Evolutionary conservation across 2,113 vertebrate species (phyloP), one percentile per base, ranked within the genome.

Genomic region (Scopus umbretta): DNA sequence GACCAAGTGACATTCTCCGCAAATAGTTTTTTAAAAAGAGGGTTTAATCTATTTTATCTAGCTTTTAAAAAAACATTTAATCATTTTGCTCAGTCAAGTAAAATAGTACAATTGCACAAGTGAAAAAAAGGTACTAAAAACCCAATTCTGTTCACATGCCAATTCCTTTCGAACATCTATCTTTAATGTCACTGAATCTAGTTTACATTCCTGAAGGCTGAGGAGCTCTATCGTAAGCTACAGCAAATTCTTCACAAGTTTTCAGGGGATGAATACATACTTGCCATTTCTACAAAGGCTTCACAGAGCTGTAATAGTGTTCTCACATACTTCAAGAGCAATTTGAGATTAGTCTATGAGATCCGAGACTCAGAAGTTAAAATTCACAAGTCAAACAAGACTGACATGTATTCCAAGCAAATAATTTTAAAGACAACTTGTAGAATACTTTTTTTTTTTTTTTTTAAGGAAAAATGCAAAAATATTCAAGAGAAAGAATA

Each of bases 191-290:
- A 92, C 43, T 93, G 88, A 92, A 94, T 88, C 79, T 94, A 92
- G 94, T 93, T 97, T 96, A 90, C 85, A 95, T 88, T 95, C 90
- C 90, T 74, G 68, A 88, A 94, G 78, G 71, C 94, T 92, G 94
- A 92, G 81, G 45, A 95, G 65, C 73, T 93, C 87, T 86, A 59
- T 56, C 89, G 93, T 80, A 92, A 92, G 65, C 74, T 95, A 85
- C 29, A 80, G 94, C 58, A 95, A 96, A 96, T 91, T 94, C 91
- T 96, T 95, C 90, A 91, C 86, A 92, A 87, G 83, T 91, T 94
- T 95, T 95, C 87, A 91, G 67, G 10, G 96, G 78, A 91, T 90
- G 84, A 95, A 91, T 65, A 93, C 82, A 95, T 85, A 88, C 83
- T 95, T 90, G 79, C 94, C 55, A 83, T 47, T 93, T 90, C 85